phyloP scores from a whole-genome alignment of 2,888 invertebrate species.

The Prostheceraeus crozeri region DNA sequence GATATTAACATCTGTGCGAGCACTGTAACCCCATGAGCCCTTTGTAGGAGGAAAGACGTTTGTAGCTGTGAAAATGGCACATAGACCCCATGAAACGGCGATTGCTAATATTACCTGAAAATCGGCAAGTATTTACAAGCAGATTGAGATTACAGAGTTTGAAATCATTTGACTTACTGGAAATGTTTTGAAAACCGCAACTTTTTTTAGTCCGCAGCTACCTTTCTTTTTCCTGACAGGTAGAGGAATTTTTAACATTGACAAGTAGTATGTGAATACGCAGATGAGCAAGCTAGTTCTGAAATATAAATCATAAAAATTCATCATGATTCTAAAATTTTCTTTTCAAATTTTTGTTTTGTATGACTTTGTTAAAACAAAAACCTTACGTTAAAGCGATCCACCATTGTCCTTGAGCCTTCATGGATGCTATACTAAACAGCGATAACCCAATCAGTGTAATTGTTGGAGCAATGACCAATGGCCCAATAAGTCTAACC shows the following conservation, averaged over 20 bases:
- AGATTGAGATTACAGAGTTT: too few species aligned
- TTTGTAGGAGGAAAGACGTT: constrained; percentile 55
- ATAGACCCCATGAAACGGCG: constrained; percentile 48
- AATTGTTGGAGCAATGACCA: constrained; percentile 76
- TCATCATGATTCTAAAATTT: neutral
- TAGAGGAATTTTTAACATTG: constrained; percentile 1
- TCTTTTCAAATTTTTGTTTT: neutral
- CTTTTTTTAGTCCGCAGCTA: neutral
- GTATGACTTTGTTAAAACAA: too few species aligned
- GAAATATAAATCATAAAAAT: constrained; percentile 24
- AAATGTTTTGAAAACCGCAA: neutral
- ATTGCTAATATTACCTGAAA: constrained; percentile 49
- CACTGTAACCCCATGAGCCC: constrained; percentile 51
- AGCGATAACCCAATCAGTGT: constrained; percentile 73
- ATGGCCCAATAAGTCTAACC: constrained; percentile 69
- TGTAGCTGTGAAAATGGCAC: constrained; percentile 50
- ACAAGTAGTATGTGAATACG: constrained; percentile 20
- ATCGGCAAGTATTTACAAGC: too few species aligned
- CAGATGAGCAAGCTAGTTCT: constrained; percentile 10
- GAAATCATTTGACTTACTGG: too few species aligned
- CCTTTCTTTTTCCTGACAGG: neutral
- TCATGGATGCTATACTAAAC: constrained; percentile 70
- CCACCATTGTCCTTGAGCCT: constrained; percentile 77
- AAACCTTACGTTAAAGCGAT: constrained; percentile 67
- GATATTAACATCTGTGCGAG: constrained; percentile 50